Evolutionary conservation across 2,113 vertebrate genomes (phyloP).

Genomic region (Urocolius indicus): DNA sequence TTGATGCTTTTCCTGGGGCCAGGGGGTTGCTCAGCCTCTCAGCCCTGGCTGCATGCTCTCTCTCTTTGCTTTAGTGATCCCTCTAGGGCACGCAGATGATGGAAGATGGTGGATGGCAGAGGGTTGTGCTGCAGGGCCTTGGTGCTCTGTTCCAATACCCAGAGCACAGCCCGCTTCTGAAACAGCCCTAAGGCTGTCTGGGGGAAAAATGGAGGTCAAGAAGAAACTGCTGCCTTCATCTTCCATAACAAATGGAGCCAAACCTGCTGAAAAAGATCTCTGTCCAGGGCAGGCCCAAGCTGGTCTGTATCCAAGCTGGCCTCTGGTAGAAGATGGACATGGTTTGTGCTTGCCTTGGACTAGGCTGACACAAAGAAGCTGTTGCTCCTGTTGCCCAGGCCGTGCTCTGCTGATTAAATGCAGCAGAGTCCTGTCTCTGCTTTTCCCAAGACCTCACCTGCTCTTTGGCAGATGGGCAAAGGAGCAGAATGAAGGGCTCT

Average conservation of each 20-base stretch:
- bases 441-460: not conserved
- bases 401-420: not conserved
- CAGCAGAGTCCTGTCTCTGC: not conserved
- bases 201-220: not conserved
- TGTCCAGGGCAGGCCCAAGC: fast-evolving
- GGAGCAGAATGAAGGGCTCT: not conserved
- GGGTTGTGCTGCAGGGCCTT: constrained; percentile 17
- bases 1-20: not conserved
- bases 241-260: not conserved
- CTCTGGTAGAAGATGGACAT: not conserved
- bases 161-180: not conserved
- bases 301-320: not conserved
- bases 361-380: not conserved
- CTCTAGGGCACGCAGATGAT: not conserved
- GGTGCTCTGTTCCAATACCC: not conserved
- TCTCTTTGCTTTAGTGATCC: constrained; percentile 33
- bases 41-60: not conserved
- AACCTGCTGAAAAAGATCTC: not conserved
- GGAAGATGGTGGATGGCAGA: not conserved
- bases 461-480: not conserved
- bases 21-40: not conserved
- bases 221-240: not conserved
- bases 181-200: not conserved
- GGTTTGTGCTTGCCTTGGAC: not conserved
- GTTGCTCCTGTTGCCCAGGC: not conserved